Base-by-base conservation (phyloP, 2,797 vertebrate species). In the Arrhamphus sclerolepis region DNA sequence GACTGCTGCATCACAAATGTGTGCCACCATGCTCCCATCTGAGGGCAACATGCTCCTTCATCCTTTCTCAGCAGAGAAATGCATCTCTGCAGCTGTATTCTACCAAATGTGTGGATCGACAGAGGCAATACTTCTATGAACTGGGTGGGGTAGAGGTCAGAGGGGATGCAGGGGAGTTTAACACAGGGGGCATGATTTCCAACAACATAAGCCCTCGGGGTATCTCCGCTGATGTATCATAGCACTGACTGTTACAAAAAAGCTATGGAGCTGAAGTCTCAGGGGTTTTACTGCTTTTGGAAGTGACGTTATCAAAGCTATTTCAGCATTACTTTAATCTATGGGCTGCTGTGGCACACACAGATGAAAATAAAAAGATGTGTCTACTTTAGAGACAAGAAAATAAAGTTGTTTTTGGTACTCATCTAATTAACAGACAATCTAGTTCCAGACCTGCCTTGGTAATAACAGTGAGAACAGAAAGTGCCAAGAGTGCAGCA, bases 251-350 rank as follows among this genome's bases (percentile, higher is more conserved):
- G 18, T 43, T 44, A 65, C 44, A 34, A 18, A 48, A 9, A 31
- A 38, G 44, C 28, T 6, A 54, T 9, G 39, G 1, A 26, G 39
- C 51, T 56, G 62, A 11, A 52, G 61, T 54, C 7, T 41, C 58
- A 18, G 9, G 41, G 59, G 59, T 48, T 50, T 70, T 5, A 39
- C 31, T 51, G 56, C 18, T 34, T 10, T 10, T 34, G 31, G 8
- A 34, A n/a, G 21, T 5, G 63, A 64, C 55, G 57, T 22, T 63
- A 77, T 77, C 56, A 49, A 53, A 56, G 72, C 44, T 46, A 41
- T 63, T 51, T 70, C 42, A 44, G n/a, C n/a, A 19, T n/a, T 61
- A 56, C 56, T 26, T 0, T 18, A 21, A 24, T 18, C 34, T 47
- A 69, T 57, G 52, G 49, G 67, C 57, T 28, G 29, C 50, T 46